phyloP scores from a whole-genome alignment of 2,888 invertebrate species.

The Chloroclystis v-ata region DNA sequence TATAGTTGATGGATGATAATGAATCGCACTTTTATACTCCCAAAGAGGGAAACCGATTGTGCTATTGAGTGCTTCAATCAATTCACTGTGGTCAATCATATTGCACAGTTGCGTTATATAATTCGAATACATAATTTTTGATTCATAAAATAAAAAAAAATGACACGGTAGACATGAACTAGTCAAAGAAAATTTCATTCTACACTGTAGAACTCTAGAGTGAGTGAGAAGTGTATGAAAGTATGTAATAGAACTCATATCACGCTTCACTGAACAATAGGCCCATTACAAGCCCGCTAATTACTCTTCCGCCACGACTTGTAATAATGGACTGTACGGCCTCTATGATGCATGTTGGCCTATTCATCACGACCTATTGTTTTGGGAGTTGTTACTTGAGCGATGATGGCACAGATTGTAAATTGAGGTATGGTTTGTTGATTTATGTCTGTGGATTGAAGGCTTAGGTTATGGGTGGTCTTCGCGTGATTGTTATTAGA shows the following conservation, averaged over 20 bases:
- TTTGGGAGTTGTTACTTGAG: conserved; percentile 17
- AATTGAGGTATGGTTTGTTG: conserved; percentile 6
- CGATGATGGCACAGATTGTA: conserved; percentile 6
- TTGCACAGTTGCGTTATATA: background rate
- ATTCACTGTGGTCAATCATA: background rate
- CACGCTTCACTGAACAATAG: conserved; percentile 20
- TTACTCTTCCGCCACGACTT: conserved; percentile 15
- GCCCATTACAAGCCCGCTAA: conserved; percentile 20
- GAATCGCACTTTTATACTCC: conserved; percentile 54
- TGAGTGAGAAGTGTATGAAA: too few relatives aligned
- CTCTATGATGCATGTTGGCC: conserved; percentile 20
- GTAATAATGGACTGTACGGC: conserved; percentile 9
- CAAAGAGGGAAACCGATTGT: conserved; percentile 33
- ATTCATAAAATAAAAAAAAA: too few relatives aligned
- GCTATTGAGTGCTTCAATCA: conserved; percentile 25
- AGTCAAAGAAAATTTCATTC: background rate
- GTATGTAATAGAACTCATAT: conserved; percentile 17
- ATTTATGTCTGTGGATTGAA: conserved; percentile 1
- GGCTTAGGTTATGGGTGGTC: background rate
- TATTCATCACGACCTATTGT: conserved; percentile 18
- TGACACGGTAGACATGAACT: too few relatives aligned
- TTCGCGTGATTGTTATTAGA: background rate
- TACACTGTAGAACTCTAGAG: background rate
- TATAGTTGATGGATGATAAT: conserved; percentile 60
- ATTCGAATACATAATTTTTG: too few relatives aligned